phyloP scores from a whole-genome alignment of 2,888 invertebrate species.

The Polia nebulosa region DNA sequence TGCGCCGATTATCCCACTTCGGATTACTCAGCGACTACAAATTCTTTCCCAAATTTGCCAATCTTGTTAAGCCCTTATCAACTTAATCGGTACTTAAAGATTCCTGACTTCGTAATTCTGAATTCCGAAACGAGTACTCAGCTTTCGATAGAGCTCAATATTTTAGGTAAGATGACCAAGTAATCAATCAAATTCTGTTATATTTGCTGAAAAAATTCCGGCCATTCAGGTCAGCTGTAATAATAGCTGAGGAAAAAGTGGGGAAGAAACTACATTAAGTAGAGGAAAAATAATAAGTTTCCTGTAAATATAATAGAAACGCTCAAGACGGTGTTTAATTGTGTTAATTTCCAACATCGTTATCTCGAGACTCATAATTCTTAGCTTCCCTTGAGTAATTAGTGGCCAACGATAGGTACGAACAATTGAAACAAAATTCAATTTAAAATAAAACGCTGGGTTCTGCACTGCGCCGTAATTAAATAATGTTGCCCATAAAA shows the following conservation, averaged over 20 bases:
- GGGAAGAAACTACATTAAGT: conserved; percentile 31
- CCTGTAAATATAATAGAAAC: conserved; percentile 62
- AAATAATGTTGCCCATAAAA: conserved; percentile 39
- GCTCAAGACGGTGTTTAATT: conserved; percentile 72
- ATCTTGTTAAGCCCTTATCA: conserved; percentile 62
- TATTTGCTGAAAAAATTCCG: conserved; percentile 30
- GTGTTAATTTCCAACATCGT: conserved; percentile 73
- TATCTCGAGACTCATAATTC: conserved; percentile 72
- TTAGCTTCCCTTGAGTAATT: conserved; percentile 70
- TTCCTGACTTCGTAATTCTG: conserved; percentile 43
- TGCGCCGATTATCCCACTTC: conserved; percentile 56
- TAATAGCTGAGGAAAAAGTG: conserved; percentile 21
- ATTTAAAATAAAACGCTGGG: conserved; percentile 38
- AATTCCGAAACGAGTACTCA: conserved; percentile 32
- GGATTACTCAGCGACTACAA: conserved; percentile 46
- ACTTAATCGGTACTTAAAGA: conserved; percentile 59
- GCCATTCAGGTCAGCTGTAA: conserved; percentile 21
- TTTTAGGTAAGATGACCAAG: conserved; percentile 26
- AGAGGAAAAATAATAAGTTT: conserved; percentile 59
- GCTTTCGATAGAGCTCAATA: conserved; percentile 35
- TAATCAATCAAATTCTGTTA: conserved; percentile 38
- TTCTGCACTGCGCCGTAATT: conserved; percentile 41
- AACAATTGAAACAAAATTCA: conserved; percentile 66
- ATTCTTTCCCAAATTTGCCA: conserved; percentile 60
- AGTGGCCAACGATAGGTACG: conserved; percentile 64